Conservation (phyloP, 1,140 invertebrate species). For the Euglossa dilemma region DNA sequence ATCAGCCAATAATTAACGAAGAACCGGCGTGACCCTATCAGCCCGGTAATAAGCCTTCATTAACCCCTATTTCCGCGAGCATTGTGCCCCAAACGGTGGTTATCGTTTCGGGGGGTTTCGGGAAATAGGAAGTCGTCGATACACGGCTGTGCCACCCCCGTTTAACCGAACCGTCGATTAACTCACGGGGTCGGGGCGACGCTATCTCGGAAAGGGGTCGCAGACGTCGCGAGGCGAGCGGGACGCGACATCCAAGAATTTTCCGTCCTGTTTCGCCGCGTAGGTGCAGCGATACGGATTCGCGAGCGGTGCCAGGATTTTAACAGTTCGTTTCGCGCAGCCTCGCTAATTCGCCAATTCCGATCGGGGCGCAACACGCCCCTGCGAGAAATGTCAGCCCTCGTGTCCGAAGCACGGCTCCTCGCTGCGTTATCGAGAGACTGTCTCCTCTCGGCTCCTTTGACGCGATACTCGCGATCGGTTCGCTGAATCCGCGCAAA, state of each 20-base stretch:
- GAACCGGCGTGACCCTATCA: background rate
- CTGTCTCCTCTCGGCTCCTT: background rate
- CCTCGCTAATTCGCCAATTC: slow-evolving; percentile 6
- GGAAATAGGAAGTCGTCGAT: slow-evolving; percentile 39
- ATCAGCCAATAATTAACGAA: slow-evolving; percentile 28
- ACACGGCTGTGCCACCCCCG: slow-evolving; percentile 1
- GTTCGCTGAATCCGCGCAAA: background rate
- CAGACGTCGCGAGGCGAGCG: background rate
- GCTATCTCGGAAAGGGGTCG: slow-evolving; percentile 1
- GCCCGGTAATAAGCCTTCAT: slow-evolving; percentile 14
- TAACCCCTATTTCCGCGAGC: slow-evolving; percentile 22
- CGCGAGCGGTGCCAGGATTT: slow-evolving; percentile 31
- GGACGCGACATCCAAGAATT: slow-evolving; percentile 27
- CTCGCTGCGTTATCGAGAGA: background rate
- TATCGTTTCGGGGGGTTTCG: background rate
- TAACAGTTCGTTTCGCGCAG: slow-evolving; percentile 31
- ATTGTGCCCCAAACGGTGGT: background rate
- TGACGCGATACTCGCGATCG: background rate
- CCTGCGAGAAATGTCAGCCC: background rate
- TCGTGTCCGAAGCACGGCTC: background rate
- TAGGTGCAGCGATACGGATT: background rate
- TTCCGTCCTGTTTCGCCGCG: slow-evolving; percentile 38
- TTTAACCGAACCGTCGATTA: slow-evolving; percentile 28
- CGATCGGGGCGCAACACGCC: background rate
- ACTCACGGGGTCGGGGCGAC: background rate